Base-by-base conservation (phyloP, 2,113 vertebrate genomes). In the Takifugu bimaculatus region DNA sequence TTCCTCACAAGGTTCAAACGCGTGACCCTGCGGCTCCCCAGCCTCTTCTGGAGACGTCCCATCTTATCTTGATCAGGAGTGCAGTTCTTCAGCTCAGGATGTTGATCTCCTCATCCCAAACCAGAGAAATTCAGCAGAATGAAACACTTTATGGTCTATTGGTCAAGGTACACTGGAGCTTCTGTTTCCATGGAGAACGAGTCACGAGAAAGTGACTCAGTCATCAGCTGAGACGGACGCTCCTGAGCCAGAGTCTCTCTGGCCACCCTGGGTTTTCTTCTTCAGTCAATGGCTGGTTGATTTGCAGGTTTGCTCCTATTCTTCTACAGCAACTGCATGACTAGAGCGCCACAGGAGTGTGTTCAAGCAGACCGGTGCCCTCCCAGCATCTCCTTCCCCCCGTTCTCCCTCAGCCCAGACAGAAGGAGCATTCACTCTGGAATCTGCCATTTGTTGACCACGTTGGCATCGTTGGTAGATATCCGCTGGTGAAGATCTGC, bases 161-260 rank as follows among this genome's bases (percentile, higher is more conserved):
- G 65, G 78, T 79, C 54, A 73, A 75, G 63, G 61, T 75, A 60
- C 77, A 73, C 48, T 26, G 11, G 55, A 62, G 72, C 68, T 54
- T 77, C 25, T 74, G 79, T 82, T 68, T 82, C 57, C 63, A 35
- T 20, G 2, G 59, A 65, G 63, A 58, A 47, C 32, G 2, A 26
- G 77, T 84, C 81, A 81, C 70, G 65, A 80, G 79, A 71, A 10
- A 4, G 58, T 80, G 83, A 87, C 69, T 87, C 82, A 74, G 49
- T 39, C 59, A 68, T 78, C 75, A 68, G 72, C 72, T 78, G 82
- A 54, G 74, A 58, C 4, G 56, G 50, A 52, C 42, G 57, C 58
- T 56, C 13, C 42, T 54, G 1, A 50, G 50, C 44, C 13, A 47
- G 53, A 68, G 39, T 68, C 65, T 59, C 52, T 60, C 13, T 2